Evolutionary conservation across 2,113 vertebrate genomes (phyloP).

Genomic region (Noctilio leporinus): DNA sequence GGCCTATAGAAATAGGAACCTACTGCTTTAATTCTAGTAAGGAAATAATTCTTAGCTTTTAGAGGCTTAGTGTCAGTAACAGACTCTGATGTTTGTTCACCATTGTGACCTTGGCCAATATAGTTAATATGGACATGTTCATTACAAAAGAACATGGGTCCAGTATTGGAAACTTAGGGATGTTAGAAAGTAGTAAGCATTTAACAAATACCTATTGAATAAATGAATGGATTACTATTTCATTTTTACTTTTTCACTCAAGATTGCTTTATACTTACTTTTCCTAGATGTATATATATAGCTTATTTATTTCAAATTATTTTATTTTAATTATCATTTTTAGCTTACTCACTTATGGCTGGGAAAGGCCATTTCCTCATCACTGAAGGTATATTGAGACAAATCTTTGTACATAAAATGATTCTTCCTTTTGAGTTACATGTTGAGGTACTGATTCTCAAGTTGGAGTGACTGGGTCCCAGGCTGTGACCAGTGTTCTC

Average conservation of each 20-base stretch:
- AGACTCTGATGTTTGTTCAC: background rate
- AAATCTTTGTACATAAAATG: background rate
- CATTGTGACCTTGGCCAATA: background rate
- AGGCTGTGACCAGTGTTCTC: background rate
- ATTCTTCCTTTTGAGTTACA: background rate
- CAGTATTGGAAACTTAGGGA: background rate
- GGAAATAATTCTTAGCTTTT: background rate
- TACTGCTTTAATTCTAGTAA: background rate
- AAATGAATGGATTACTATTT: background rate
- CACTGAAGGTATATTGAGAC: background rate
- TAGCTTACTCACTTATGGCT: background rate
- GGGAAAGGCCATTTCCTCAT: background rate
- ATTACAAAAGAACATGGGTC: background rate
- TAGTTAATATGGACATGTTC: background rate
- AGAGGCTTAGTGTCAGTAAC: background rate
- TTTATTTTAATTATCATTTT: background rate
- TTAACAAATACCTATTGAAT: background rate
- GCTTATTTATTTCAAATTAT: background rate
- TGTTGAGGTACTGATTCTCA: background rate
- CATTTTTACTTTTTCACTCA: background rate
- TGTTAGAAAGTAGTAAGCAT: background rate
- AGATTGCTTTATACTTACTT: background rate
- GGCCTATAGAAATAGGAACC: background rate
- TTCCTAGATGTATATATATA: background rate
- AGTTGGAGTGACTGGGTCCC: background rate